Base-by-base conservation (phyloP, 1,140 invertebrate genomes). In the Drosophila lacteicornis region DNA sequence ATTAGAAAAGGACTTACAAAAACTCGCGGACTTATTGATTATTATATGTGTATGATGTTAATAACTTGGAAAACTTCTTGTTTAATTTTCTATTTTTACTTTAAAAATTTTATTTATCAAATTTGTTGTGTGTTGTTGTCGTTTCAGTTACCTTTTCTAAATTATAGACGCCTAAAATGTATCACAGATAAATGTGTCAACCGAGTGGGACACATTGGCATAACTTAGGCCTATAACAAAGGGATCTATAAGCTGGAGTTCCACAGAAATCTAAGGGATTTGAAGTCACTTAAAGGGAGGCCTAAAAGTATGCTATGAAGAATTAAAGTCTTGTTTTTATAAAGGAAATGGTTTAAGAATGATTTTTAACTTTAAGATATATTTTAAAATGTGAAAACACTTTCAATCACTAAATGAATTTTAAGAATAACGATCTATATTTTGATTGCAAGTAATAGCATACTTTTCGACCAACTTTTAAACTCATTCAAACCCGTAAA, bases 121-220 rank as follows among this genome's bases (percentile, higher is more conserved):
- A 82, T 68, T 25, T 25, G 22, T 25, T 66, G 46, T n/a, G 25
- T 47, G 30, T 62, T 61, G 49, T 68, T 45, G 19, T 30, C 43
- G 42, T 55, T 65, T 61, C 38, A 82, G 68, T 61, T 61, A 65
- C 22, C 47, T 33, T 30, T 62, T 78, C 60, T 55, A 58, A 77
- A 81, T 59, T 84, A 74, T 66, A 84, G 69, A 90, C 75, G 78
- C 75, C 75, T 79, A 88, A 79, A 80, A 84, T 75, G 80, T 88
- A 88, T 88, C 84, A 88, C 84, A 88, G 84, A 88, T 88, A 81
- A 90, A 87, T 88, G 84, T 79, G 84, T 58, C 43, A 63, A 47
- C 58, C 62, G 65, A 61, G 40, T 56, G 69, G 59, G 40, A 59
- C 84, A 82, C 82, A 86, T 80, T 75, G 79, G 61, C 68, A 80